Base-by-base conservation (phyloP, 1,140 invertebrate genomes). In the Chironomus tepperi region DNA sequence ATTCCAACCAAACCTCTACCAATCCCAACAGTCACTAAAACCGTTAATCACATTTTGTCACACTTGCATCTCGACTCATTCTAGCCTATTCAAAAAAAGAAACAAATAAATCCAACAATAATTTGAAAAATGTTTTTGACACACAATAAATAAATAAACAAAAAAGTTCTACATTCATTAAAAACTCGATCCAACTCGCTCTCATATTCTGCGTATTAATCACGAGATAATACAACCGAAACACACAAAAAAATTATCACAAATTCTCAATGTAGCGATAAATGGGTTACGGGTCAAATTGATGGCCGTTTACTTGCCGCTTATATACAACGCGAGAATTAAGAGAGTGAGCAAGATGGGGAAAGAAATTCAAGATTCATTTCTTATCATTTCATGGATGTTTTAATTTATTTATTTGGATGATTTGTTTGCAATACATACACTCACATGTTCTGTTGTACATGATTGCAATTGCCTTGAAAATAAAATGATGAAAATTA, bases 231-330 rank as follows among this genome's bases (percentile, higher is more conserved):
- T 34, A 34, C 24, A 34, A 34, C 24, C n/a, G 47, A 57, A 57
- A 57, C 47, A 57, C 47, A 57, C 47, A 57, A 57, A 57, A 57
- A 57, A 47, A 57, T 57, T 57, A 57, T 57, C 47, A 57, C 47
- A 57, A 57, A 70, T 70, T 70, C 10, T 70, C 65, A 70, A 70
- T 70, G 65, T 70, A 19, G 65, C 65, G 65, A 70, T 70, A 70
- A 70, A 70, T 70, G 65, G 19, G 65, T 70, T 70, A 19, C 65
- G 65, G 65, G 65, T 70, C 65, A 70, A 70, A 57, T 57, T 57
- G 12, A n/a, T 12, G n/a, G 12, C 12, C 12, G n/a, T 15, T 57
- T n/a, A 57, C 47, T 57, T 57, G 47, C 47, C 47, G 47, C 47
- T n/a, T 12, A 12, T 57, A 57, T n/a, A n/a, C 12, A 57, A 57